A percentile compares a stretch with the other conserved stretches of the same genome.
Conservation (phyloP, 2,888 invertebrate species). For the Stenoptilia bipunctidactyla region DNA sequence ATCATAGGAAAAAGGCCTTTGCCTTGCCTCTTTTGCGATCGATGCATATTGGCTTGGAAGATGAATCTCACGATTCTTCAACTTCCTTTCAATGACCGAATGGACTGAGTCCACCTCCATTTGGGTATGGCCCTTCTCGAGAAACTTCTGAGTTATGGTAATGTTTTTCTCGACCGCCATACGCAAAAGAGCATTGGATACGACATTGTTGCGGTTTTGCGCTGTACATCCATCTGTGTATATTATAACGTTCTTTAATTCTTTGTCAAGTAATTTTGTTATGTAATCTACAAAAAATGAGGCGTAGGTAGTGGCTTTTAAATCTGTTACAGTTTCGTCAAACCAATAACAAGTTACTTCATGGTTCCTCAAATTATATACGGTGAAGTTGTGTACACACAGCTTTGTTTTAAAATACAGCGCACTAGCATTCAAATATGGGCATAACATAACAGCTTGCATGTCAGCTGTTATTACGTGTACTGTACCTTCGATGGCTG, state of each 20-base stretch:
- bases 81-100: constrained; percentile 23
- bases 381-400: constrained; percentile 8
- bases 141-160: constrained; percentile 11
- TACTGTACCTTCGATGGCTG: constrained; percentile 5
- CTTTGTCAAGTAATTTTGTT: constrained; percentile 15
- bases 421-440: constrained; percentile 7
- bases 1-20: constrained; percentile 16
- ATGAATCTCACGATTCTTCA: constrained; percentile 20
- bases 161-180: constrained; percentile 6
- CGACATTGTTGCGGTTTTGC: constrained; percentile 11
- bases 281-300: constrained; percentile 20
- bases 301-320: constrained; percentile 21
- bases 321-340: constrained; percentile 19
- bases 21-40: constrained; percentile 18
- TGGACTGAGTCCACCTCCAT: constrained; percentile 26
- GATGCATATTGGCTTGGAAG: constrained; percentile 19
- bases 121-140: constrained; percentile 14
- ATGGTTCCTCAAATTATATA: constrained; percentile 8
- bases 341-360: constrained; percentile 19
- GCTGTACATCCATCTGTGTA: constrained; percentile 12
- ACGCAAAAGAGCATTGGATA: constrained; percentile 9
- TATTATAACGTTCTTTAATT: constrained; percentile 13
- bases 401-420: constrained; percentile 11
- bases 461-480: constrained; percentile 7
- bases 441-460: constrained; percentile 11